Conservation (phyloP, 2,888 invertebrate genomes). For the Hyles lineata region DNA sequence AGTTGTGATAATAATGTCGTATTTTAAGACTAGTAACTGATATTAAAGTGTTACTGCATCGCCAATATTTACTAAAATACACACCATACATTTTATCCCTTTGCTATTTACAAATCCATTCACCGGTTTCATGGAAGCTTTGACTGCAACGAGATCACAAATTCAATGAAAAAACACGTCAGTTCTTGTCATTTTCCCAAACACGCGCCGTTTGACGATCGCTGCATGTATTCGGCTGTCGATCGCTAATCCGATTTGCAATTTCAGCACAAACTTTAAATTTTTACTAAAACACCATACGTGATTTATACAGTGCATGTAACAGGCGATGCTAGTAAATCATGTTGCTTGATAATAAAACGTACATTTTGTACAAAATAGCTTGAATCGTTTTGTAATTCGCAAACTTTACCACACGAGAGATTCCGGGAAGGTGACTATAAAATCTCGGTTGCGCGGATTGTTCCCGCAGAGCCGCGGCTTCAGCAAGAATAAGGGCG, state of each 20-base stretch:
- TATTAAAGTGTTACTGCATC: too few relatives aligned
- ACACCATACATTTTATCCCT: too few relatives aligned
- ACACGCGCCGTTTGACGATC: neutral
- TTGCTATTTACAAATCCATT: too few relatives aligned
- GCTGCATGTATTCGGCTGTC: slow-evolving; percentile 7
- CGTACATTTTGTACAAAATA: slow-evolving; percentile 48
- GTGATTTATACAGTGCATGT: slow-evolving; percentile 58
- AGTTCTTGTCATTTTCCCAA: neutral
- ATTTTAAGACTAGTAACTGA: too few relatives aligned
- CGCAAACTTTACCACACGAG: slow-evolving; percentile 40
- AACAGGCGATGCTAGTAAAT: slow-evolving; percentile 56
- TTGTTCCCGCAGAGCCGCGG: slow-evolving; percentile 50
- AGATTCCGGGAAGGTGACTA: slow-evolving; percentile 53
- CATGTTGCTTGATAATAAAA: slow-evolving; percentile 54
- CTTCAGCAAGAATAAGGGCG: slow-evolving; percentile 47
- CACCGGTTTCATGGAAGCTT: too few relatives aligned
- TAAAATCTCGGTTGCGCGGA: slow-evolving; percentile 52
- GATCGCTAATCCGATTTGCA: slow-evolving; percentile 24
- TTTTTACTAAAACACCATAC: slow-evolving; percentile 25
- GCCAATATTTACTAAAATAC: too few relatives aligned
- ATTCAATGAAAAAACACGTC: too few relatives aligned
- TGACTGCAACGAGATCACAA: too few relatives aligned
- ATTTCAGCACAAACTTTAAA: slow-evolving; percentile 37
- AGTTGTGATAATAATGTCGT: too few relatives aligned
- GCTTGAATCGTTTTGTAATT: slow-evolving; percentile 44